Conservation (phyloP, 2,888 invertebrate species). For the Caenorhabditis afra region DNA sequence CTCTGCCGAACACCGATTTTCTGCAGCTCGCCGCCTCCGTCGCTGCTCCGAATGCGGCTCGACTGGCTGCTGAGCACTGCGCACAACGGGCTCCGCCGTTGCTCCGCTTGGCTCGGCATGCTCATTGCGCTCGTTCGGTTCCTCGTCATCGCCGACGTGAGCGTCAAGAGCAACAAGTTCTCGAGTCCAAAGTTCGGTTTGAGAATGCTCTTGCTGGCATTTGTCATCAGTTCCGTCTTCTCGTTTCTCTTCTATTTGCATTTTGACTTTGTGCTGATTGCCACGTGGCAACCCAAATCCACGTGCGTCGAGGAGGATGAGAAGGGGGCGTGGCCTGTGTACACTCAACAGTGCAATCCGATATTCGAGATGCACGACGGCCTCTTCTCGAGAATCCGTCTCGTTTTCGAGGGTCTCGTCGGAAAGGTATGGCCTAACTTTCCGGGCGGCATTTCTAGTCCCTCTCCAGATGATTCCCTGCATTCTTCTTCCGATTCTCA, state of each 20-base stretch:
- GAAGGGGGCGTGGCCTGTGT: neutral
- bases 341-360: constrained; percentile 1
- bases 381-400: neutral
- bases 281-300: neutral
- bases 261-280: neutral
- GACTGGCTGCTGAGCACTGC: constrained; percentile 24
- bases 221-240: neutral
- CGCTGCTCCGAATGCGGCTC: constrained; percentile 10
- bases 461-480: constrained; percentile 24
- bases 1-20: neutral
- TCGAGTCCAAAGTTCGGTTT: constrained; percentile 5
- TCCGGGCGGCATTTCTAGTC: neutral
- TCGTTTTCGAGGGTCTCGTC: constrained; percentile 11
- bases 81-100: constrained; percentile 24
- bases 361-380: neutral
- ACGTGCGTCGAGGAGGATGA: neutral
- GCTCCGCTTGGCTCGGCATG: constrained; percentile 41
- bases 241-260: constrained; percentile 2
- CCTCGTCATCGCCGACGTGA: constrained; percentile 21
- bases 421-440: constrained; percentile 7
- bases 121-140: constrained; percentile 20
- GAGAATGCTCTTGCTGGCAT: neutral
- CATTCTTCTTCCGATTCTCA: constrained; percentile 14
- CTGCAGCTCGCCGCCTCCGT: constrained; percentile 21
- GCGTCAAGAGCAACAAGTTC: constrained; percentile 1